phyloP scores from a whole-genome alignment of 35 echinoderm and acorn worm species.

The Acanthaster planci region DNA sequence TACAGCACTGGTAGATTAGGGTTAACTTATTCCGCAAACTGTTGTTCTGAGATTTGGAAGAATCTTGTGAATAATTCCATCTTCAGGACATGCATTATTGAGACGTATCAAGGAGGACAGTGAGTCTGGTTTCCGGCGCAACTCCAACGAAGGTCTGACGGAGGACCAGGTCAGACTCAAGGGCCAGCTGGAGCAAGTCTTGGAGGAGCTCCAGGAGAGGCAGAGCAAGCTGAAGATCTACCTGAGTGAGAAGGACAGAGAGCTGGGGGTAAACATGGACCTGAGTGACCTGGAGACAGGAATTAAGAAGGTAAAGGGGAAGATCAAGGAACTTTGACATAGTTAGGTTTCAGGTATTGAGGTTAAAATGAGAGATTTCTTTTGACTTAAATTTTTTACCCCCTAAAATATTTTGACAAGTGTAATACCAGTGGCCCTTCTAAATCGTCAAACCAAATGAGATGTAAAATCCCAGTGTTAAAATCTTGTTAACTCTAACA shows the following conservation, averaged over 20 bases:
- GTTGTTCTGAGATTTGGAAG: no score
- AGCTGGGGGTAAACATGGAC: constrained; percentile 68
- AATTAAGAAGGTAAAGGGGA: constrained; percentile 80
- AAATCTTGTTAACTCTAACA: no score
- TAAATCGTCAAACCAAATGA: no score
- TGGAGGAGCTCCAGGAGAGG: constrained; percentile 73
- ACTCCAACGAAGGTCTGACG: constrained; percentile 55
- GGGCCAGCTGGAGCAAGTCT: constrained; percentile 54
- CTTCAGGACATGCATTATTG: constrained; percentile 75
- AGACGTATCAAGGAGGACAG: constrained; percentile 70
- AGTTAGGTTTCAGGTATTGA: no score
- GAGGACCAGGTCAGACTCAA: constrained; percentile 77
- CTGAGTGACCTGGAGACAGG: constrained; percentile 77
- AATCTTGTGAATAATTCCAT: not conserved
- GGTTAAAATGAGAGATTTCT: no score
- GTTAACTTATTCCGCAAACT: no score
- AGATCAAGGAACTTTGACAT: no score
- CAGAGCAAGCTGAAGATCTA: constrained; percentile 83
- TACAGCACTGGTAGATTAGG: no score
- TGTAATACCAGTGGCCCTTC: no score
- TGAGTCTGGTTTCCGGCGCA: constrained; percentile 52
- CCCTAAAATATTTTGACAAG: no score
- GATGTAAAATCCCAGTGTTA: no score
- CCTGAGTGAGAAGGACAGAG: constrained; percentile 76
- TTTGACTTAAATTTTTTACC: no score